phyloP scores from a whole-genome alignment of 2,888 invertebrate genomes.

The Galeopsomyia nigrocyanea region DNA sequence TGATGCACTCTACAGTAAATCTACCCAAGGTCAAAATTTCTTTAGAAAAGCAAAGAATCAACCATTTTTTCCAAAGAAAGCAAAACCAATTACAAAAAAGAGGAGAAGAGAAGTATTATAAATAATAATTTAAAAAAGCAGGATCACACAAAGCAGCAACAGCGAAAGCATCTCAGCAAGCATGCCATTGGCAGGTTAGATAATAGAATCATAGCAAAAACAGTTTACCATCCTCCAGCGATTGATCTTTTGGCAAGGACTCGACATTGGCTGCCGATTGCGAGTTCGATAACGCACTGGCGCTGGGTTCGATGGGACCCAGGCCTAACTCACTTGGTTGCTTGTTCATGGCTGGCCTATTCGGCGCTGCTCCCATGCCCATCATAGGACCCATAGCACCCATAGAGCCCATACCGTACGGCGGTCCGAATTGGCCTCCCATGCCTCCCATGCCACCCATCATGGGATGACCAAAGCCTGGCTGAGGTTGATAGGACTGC shows the following conservation, averaged over 20 bases:
- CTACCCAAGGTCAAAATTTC: not conserved
- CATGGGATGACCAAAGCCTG: constrained; percentile 80
- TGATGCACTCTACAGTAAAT: not conserved
- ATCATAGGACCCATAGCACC: constrained; percentile 71
- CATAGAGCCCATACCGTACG: constrained; percentile 70
- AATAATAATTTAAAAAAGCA: not conserved
- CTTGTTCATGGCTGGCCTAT: constrained; percentile 67
- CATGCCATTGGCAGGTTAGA: constrained; percentile 69
- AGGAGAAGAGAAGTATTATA: not conserved
- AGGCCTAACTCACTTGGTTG: constrained; percentile 78
- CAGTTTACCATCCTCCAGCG: constrained; percentile 68
- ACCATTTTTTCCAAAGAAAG: not conserved
- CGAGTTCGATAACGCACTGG: constrained; percentile 65
- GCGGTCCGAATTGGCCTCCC: constrained; percentile 70
- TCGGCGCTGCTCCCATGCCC: constrained; percentile 68
- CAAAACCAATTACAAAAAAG: constrained; percentile 2
- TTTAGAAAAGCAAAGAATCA: not conserved
- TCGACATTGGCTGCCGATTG: constrained; percentile 65
- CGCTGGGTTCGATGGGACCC: constrained; percentile 69
- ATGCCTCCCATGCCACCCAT: constrained; percentile 74
- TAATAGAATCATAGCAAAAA: constrained; percentile 64
- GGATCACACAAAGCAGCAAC: constrained; percentile 15
- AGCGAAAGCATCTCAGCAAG: constrained; percentile 50
- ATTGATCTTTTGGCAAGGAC: constrained; percentile 67
- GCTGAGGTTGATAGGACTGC: constrained; percentile 75